Evolutionary conservation across 2,113 vertebrate species (phyloP).

Genomic region (Emydocephalus ijimae): DNA sequence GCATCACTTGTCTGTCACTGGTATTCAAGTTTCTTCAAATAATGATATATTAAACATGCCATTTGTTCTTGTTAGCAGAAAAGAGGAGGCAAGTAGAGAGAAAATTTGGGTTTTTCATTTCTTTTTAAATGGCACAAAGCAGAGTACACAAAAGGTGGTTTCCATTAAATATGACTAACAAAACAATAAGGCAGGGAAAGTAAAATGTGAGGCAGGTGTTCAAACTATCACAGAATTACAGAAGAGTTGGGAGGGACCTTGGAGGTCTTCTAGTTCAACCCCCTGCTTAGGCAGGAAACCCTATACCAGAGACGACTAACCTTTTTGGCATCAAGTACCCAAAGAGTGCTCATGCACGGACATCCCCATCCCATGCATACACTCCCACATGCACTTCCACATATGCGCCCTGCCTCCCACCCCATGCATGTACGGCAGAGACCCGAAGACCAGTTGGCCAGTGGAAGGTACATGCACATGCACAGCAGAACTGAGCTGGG

Average conservation of each 20-base stretch:
- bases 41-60: background rate
- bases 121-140: background rate
- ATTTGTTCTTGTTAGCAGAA: background rate
- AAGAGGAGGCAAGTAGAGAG: background rate
- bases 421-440: too few relatives aligned
- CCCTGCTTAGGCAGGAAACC: background rate
- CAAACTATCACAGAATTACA: background rate
- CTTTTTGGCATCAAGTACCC: too few relatives aligned
- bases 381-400: too few relatives aligned
- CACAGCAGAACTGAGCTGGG: too few relatives aligned
- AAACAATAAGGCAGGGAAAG: background rate
- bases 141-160: background rate
- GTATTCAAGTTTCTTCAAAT: background rate
- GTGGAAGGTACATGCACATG: too few relatives aligned
- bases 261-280: background rate
- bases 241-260: background rate
- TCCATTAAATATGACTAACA: background rate
- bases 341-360: too few relatives aligned
- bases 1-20: background rate
- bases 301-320: too few relatives aligned
- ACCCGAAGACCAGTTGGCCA: too few relatives aligned
- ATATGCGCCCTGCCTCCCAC: too few relatives aligned
- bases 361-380: too few relatives aligned
- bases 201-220: background rate
- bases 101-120: background rate